Base-by-base conservation (phyloP, 2,113 vertebrate species). In the Coptodon rendalli region DNA sequence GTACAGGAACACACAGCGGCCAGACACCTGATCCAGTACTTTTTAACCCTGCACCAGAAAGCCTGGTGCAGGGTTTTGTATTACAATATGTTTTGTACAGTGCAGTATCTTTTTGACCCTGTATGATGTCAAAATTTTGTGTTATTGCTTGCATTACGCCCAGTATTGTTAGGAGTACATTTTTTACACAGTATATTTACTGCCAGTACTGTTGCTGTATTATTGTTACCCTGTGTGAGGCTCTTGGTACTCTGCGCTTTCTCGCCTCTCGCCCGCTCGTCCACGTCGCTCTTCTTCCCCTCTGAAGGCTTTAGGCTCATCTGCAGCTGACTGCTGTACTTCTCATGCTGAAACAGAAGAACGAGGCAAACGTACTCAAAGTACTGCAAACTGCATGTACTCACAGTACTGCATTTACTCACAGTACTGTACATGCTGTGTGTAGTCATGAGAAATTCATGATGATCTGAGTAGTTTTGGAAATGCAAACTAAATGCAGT, bases 251-350 rank as follows among this genome's bases (percentile, higher is more conserved):
- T 97, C 68, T 96, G 96, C 2, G 93, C 95, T 78, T 97, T 97
- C 81, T 98, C 97, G 2, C 91, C 91, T 93, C 95, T 96, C 4
- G 87, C 87, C 61, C 86, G 95, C 24, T 98, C 97, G 0, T 97
- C 96, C 29, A 89, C 86, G n/a, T 98, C 97, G 0, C 24, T 87
- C 71, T 93, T 97, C 93, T 95, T 97, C 52, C 95, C 76, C 9
- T 93, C 93, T 0, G 93, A 45, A 12, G 93, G 90, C 89, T 96
- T 97, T 87, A 97, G 89, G 10, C 95, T 96, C 96, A 99, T 98
- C 95, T 98, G 98, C 38, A 99, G 97, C 48, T 99, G 98, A 93
- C 97, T 98, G 93, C 97, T 99, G 94, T 99, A 99, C 90, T 99
- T 99, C 96, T 99, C 98, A 19, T 99, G 98, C 98, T 98, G 95